Evolutionary conservation across 1,140 invertebrate genomes (phyloP), one percentile per base, ranked within the genome.

Genomic region (Heliothis subflexa): DNA sequence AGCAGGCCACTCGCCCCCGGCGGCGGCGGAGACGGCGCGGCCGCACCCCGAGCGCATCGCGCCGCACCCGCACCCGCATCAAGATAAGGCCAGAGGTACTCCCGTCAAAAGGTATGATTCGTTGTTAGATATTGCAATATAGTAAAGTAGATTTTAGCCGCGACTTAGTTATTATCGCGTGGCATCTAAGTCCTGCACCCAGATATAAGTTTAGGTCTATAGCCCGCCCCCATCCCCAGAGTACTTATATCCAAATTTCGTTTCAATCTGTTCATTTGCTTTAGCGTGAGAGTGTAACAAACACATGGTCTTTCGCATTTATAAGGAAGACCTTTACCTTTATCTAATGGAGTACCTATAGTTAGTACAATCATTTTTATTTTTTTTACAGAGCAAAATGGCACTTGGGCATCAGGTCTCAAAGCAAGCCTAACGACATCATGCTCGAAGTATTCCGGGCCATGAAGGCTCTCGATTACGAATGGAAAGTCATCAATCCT

Each of bases 391-490:
- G 99, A 82, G 99, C 99, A 28, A 99, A 99, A 91, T 99, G 99
- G 99, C 99, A 99, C 96, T 95, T 99, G 85, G 98, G 98, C 75
- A 99, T 99, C 81, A 95, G 99, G 80, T 99, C 99, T 13, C 99
- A 99, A 94, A 99, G 98, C 88, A 99, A 99, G 92, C 99, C 99
- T 2, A 98, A 99, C 89, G 99, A 99, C 95, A 99, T 99, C 21
- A 99, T 99, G 99, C 97, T 99, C 93, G 99, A 99, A 96, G 99
- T 99, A 1, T 99, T 99, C 92, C 96, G 99, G 83, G 99, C 99
- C 14, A 99, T 99, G 99, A 99, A 99, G 94, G 97, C 97, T 9
- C 95, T 99, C 13, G 97, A 99, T 95, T 99, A 99, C 95, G 98
- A 99, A 95, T 99, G 99, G 99, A 99, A 99, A 95, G 97, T 99